Conservation (phyloP, 2,113 vertebrate genomes). For the Mus spicilegus region DNA sequence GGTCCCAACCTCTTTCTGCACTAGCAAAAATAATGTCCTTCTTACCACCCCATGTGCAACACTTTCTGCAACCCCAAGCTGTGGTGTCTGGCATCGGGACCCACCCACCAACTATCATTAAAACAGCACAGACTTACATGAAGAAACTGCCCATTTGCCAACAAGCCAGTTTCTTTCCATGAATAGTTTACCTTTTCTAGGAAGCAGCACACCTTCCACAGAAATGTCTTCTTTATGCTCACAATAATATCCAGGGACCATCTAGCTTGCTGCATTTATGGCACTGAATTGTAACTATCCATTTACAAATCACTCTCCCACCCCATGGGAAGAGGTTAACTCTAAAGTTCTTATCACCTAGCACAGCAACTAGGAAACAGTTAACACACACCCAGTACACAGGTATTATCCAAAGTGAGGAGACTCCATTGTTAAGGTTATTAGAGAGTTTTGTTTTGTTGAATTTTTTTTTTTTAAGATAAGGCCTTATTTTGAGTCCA, state of each 20-base stretch:
- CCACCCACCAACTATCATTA: not conserved
- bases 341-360: slow-evolving; percentile 41
- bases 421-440: not conserved
- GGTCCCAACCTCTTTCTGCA: not conserved
- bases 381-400: slow-evolving; percentile 6
- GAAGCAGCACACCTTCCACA: slow-evolving; percentile 6
- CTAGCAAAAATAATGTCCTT: not conserved
- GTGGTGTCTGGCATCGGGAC: not conserved
- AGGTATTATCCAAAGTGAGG: slow-evolving; percentile 38
- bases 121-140: slow-evolving; percentile 32
- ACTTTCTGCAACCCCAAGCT: not conserved
- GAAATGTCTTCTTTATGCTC: slow-evolving; percentile 39
- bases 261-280: slow-evolving; percentile 32
- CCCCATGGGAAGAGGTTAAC: not conserved
- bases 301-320: slow-evolving; percentile 39
- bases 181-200: slow-evolving; percentile 24
- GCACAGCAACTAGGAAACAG: slow-evolving; percentile 44
- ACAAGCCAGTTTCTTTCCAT: not conserved
- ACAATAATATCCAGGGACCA: not conserved
- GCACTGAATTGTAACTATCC: slow-evolving; percentile 56
- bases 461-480: not conserved
- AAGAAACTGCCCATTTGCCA: slow-evolving; percentile 1
- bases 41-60: not conserved
- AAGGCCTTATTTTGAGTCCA: not conserved
- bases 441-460: not conserved